Base-by-base conservation (phyloP, 2,113 vertebrate species). In the Thomomys bottae region DNA sequence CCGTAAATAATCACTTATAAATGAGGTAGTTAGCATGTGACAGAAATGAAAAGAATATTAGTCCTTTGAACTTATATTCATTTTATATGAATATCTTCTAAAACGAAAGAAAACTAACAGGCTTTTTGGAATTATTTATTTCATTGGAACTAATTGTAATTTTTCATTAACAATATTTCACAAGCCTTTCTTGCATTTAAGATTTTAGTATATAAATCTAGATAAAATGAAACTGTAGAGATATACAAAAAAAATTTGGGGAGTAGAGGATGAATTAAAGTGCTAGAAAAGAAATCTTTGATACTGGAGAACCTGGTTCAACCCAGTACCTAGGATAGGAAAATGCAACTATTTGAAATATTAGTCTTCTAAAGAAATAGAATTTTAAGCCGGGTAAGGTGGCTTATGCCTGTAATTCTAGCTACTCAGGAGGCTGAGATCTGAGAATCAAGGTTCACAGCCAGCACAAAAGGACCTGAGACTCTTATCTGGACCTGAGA, bases 21-120 rank as follows among this genome's bases (percentile, higher is more conserved):
- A 91, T 30, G 36, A 76, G 30, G 54, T 82, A 8, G 34, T 34
- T 63, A 68, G 63, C 73, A 67, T 64, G 36, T 81, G 64, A 67
- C 34, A 36, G 18, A 14, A 68, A 18, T 23, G 23, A 15, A 0
- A 32, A n/a, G 28, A 77, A 75, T 7, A 17, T 84, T 28, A 36
- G 81, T 68, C 21, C 42, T 90, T 64, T 54, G 67, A 71, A 45
- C 18, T 90, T 92, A 86, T 68, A 54, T 76, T 81, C 8, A 86
- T 80, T 15, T 8, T 81, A 10, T 59, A n/a, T 59, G 6, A 32
- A 4, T 28, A 70, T 40, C 8, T 26, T 63, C 23, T 71, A 63
- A 70, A 75, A 78, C 75, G 18, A 76, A 82, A 83, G 38, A 2
- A 83, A 92, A 40, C 2, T 26, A 72, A 32, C 32, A 67, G 34